Evolutionary conservation across 1,140 invertebrate species (phyloP), one percentile per base, ranked within the genome.

Genomic region (Drosophila insularis): DNA sequence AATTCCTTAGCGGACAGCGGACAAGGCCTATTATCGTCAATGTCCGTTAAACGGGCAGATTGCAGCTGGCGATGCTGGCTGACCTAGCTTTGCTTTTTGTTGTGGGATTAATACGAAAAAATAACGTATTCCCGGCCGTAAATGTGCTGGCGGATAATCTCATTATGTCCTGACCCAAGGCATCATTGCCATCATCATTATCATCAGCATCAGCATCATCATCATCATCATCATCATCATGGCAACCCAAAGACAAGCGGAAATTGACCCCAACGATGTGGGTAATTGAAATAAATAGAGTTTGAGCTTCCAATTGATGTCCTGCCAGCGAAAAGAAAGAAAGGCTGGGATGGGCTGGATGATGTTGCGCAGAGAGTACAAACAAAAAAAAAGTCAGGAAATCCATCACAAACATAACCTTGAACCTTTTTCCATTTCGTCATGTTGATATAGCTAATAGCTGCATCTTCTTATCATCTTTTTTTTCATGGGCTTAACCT

Each of bases 231-330:
- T 35, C 55, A 35, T 58, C 14, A 14, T 19, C 55, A 58, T 58
- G 55, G 32, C 55, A 58, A 40, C 35, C 39, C 59, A 21, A 39
- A 61, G 27, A 50, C 43, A 50, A 61, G 19, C 59, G 59, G 59
- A 39, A 61, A 61, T 39, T 61, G 59, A 61, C 59, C 59, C 59
- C 59, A 43, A 43, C 35, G 32, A 39, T 61, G 32, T 61, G 59
- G 59, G 59, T 61, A 61, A 61, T 61, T 61, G 59, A 61, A 61
- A 61, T 61, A 61, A 61, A 61, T 61, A 40, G 59, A 40, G 59
- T 61, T 39, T 39, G 19, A 61, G 59, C 59, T 61, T 19, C 39
- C 59, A 43, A 39, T 60, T 60, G 58, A 60, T 60, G 58, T 60
- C 58, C 32, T n/a, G 43, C 14, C 43, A 46, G 43, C 43, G 8